Evolutionary conservation across 2,113 vertebrate genomes (phyloP).

Genomic region (Dromiciops gliroides): DNA sequence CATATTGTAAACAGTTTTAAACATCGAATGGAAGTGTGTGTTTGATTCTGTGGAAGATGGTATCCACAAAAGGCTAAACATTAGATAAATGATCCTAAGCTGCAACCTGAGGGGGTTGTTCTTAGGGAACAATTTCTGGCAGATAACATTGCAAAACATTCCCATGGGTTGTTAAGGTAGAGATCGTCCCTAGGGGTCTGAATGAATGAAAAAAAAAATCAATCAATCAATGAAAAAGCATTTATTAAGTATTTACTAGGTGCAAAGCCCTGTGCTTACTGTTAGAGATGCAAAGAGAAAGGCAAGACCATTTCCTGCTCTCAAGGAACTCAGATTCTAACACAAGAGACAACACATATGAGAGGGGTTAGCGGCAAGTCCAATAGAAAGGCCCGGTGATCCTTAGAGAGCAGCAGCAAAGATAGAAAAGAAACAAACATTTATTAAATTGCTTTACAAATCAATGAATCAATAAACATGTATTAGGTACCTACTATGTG

Average conservation of each 20-base stretch:
- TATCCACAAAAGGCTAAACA: neutral
- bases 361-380: neutral
- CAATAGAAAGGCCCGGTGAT: neutral
- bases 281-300: neutral
- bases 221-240: neutral
- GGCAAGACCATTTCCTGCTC: neutral
- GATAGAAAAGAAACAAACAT: neutral
- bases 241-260: neutral
- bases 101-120: neutral
- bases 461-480: too few species aligned
- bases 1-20: neutral
- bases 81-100: neutral
- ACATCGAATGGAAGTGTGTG: neutral
- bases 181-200: neutral
- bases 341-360: neutral
- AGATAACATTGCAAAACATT: slow-evolving; percentile 18
- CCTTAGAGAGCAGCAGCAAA: neutral
- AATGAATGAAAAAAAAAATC: slow-evolving; percentile 14
- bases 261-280: neutral
- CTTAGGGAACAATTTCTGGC: slow-evolving; percentile 24
- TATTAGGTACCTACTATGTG: too few species aligned
- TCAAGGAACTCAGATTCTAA: neutral
- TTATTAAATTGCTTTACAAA: too few species aligned
- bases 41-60: neutral
- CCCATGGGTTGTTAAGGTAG: neutral